These are phyloP conservation scores for Acholoe squamosa DNA, from an alignment of 2,888 invertebrate genomes.

Conservation along the genomic window DNA sequence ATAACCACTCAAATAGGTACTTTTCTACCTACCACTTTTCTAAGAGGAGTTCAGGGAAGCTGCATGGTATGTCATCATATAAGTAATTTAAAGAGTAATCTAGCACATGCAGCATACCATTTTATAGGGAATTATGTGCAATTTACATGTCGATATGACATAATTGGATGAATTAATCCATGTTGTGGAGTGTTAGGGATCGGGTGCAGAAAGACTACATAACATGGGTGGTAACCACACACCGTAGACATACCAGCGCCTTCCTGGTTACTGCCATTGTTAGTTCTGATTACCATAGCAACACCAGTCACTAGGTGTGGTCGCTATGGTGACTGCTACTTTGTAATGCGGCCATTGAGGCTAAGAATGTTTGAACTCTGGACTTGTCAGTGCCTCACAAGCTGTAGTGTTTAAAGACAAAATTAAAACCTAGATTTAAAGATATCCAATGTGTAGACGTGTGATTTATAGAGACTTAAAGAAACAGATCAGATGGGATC, in stretches of 20 bases:
- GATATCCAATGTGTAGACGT: no score
- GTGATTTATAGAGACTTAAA: no score
- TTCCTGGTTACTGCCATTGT: slow-evolving; percentile 15
- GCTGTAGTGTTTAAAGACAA: neutral
- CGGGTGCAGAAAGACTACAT: neutral
- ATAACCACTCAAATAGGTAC: no score
- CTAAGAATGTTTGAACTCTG: neutral
- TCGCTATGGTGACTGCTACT: slow-evolving; percentile 15
- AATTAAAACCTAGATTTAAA: neutral
- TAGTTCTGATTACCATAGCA: neutral
- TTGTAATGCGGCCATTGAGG: slow-evolving; percentile 21
- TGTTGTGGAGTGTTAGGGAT: neutral
- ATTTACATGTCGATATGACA: no score
- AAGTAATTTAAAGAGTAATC: no score
- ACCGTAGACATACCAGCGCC: neutral
- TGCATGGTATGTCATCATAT: no score
- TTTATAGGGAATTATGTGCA: no score
- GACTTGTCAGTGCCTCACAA: neutral
- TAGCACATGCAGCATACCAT: no score
- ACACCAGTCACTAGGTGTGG: neutral
- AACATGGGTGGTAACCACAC: neutral
- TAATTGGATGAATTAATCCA: no score
- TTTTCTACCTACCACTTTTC: no score
- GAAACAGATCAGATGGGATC: no score
- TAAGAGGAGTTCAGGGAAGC: no score